Evolutionary conservation across 2,113 vertebrate species (phyloP).

Genomic region (Cairina moschata): DNA sequence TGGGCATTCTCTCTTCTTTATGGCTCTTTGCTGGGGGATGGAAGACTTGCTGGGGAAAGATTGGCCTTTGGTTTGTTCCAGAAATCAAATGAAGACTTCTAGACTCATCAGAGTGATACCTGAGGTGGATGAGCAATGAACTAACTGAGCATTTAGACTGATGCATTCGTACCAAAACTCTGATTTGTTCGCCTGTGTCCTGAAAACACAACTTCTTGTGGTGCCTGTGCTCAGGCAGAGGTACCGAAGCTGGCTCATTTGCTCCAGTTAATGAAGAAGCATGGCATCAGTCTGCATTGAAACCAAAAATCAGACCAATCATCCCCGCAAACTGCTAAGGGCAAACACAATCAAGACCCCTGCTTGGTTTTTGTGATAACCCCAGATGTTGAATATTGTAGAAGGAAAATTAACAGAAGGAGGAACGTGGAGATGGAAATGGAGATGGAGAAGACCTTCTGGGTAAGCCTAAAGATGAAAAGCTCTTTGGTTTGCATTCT

Average conservation of each 20-base stretch:
- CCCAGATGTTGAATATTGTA: rapidly evolving
- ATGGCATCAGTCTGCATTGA: no score
- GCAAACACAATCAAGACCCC: background rate
- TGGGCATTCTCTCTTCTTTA: background rate
- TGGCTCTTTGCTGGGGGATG: background rate
- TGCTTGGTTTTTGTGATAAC: background rate
- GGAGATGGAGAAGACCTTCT: background rate
- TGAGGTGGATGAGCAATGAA: background rate
- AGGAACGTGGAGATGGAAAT: background rate
- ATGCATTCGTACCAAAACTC: background rate
- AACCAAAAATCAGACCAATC: no score
- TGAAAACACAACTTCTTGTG: no score
- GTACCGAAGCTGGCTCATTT: no score
- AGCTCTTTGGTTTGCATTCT: rapidly evolving
- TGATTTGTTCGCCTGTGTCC: background rate
- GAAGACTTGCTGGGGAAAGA: background rate
- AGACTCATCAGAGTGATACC: background rate
- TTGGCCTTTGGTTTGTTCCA: background rate
- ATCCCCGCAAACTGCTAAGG: no score
- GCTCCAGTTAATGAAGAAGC: no score
- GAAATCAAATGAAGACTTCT: background rate
- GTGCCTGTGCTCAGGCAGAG: no score
- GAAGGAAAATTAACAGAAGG: background rate
- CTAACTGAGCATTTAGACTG: rapidly evolving
- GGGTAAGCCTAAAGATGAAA: background rate